Conservation (phyloP, 2,113 vertebrate genomes). For the Alosa alosa region DNA sequence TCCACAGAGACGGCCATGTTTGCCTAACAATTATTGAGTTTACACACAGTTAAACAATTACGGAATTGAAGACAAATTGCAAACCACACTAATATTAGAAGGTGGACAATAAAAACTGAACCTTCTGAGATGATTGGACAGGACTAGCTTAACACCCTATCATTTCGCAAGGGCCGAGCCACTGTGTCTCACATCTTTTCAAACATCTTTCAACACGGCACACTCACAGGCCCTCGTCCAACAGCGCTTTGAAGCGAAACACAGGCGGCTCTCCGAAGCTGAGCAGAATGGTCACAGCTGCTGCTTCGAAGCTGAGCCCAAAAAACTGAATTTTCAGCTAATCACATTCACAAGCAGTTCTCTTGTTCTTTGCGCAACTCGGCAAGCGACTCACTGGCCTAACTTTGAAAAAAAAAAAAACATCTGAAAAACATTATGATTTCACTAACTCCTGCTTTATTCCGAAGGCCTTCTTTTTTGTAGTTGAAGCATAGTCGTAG, state of each 20-base stretch:
- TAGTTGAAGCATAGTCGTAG: background rate
- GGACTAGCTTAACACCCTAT: background rate
- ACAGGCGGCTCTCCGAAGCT: background rate
- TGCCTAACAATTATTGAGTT: background rate
- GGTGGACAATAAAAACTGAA: background rate
- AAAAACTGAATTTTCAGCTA: background rate
- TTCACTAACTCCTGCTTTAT: background rate
- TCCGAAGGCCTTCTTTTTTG: background rate
- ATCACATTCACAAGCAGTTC: background rate
- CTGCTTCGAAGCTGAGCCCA: background rate
- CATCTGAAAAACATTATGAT: background rate
- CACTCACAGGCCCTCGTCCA: background rate
- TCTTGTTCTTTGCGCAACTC: background rate
- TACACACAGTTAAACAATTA: background rate
- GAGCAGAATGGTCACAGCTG: background rate
- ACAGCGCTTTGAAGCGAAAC: background rate
- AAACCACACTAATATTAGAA: background rate
- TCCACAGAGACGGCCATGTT: background rate
- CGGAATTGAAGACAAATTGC: background rate
- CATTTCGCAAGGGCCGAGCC: background rate
- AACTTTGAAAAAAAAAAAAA: background rate
- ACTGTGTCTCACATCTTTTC: background rate
- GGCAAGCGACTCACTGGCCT: background rate
- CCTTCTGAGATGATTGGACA: background rate
- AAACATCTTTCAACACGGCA: background rate